Percentiles rank a stretch among this genome's conserved stretches.
phyloP scores from a whole-genome alignment of 2,113 vertebrate genomes.

The Carettochelys insculpta region DNA sequence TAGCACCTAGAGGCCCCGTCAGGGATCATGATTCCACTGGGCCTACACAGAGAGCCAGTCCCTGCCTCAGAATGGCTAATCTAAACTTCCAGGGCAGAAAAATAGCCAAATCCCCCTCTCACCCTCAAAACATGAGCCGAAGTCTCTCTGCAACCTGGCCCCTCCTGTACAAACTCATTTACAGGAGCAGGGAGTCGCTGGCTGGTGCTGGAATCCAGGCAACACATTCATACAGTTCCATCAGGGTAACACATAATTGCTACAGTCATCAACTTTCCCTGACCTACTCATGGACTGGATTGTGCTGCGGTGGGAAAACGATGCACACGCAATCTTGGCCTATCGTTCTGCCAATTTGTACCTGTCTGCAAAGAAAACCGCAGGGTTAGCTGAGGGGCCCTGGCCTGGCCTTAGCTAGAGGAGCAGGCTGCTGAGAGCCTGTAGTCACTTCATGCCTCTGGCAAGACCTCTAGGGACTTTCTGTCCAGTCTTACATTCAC shows the following conservation, averaged over 20 bases:
- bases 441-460: neutral
- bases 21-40: neutral
- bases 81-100: neutral
- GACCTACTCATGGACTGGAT: rapidly evolving
- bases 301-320: neutral
- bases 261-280: neutral
- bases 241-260: neutral
- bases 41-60: too few relatives aligned
- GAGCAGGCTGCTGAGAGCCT: neutral
- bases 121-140: neutral
- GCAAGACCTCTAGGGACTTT: neutral
- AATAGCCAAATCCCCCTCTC: neutral
- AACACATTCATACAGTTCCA: too few relatives aligned
- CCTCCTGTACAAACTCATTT: neutral
- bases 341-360: neutral
- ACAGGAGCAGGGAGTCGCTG: neutral
- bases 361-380: neutral
- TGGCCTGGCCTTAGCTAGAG: too few relatives aligned
- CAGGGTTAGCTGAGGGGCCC: neutral
- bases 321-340: neutral
- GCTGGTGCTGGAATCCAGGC: neutral
- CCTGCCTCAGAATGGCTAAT: neutral
- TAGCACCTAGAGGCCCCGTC: neutral
- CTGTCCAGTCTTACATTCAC: rapidly evolving
- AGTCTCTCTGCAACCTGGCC: neutral